These are phyloP conservation scores for Falco naumanni DNA, from an alignment of 2,797 vertebrate species.

Conservation along the genomic window DNA sequence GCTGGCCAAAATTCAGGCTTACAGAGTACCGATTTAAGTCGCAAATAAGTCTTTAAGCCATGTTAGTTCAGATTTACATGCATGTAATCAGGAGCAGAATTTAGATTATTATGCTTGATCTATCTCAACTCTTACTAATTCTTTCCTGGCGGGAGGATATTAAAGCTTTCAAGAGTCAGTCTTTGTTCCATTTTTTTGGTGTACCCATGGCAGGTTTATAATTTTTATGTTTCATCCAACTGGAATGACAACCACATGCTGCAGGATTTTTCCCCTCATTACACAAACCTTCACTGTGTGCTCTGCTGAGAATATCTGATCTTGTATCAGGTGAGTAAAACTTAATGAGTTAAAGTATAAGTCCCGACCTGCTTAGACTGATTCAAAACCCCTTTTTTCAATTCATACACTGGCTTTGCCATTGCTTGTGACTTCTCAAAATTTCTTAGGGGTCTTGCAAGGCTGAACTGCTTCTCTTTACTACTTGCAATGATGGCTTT, in stretches of 20 bases:
- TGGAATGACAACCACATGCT: slow-evolving; percentile 32
- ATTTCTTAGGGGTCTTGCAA: neutral
- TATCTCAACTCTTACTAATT: slow-evolving; percentile 12
- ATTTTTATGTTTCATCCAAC: slow-evolving; percentile 41
- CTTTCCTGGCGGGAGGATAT: slow-evolving; percentile 29
- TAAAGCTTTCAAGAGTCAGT: slow-evolving; percentile 25
- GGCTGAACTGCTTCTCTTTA: neutral
- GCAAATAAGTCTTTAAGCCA: slow-evolving; percentile 3
- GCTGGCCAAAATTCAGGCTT: slow-evolving; percentile 1
- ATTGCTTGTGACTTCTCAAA: neutral
- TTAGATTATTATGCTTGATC: slow-evolving; percentile 31
- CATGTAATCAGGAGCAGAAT: slow-evolving; percentile 32
- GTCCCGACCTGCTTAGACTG: neutral
- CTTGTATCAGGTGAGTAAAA: slow-evolving; percentile 46
- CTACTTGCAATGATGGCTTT: neutral
- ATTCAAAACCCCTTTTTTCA: neutral
- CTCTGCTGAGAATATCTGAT: slow-evolving; percentile 10
- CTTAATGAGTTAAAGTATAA: neutral
- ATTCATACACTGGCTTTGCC: neutral
- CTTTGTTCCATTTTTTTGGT: slow-evolving; percentile 26
- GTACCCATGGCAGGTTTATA: slow-evolving; percentile 4
- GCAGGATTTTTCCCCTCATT: slow-evolving; percentile 10
- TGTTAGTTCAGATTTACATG: slow-evolving; percentile 39
- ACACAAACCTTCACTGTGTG: slow-evolving; percentile 12
- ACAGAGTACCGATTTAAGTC: neutral